These are phyloP conservation scores for Romanogobio albipinnatus DNA, from an alignment of 2,113 vertebrate species.

Conservation along the genomic window DNA sequence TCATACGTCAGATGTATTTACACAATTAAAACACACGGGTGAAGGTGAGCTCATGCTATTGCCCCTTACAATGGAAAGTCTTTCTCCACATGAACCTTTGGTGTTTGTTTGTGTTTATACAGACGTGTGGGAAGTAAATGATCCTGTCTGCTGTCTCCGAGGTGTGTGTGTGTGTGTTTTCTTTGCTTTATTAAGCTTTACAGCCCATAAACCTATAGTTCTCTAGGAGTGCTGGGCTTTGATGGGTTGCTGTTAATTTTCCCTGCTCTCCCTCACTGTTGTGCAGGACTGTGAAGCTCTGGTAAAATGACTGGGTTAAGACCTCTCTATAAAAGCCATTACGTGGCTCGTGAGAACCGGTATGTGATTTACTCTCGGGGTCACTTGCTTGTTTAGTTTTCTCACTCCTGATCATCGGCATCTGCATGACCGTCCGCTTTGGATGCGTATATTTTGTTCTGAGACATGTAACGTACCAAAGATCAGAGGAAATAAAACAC, in stretches of 20 bases:
- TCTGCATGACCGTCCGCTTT: neutral
- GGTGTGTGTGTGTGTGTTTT: conserved; percentile 11
- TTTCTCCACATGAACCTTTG: neutral
- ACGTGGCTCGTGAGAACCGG: neutral
- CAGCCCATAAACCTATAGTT: conserved; percentile 12
- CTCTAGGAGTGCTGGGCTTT: conserved; percentile 12
- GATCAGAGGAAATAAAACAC: conserved; percentile 17
- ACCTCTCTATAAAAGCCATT: conserved; percentile 22
- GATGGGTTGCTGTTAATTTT: conserved; percentile 23
- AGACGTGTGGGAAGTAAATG: conserved; percentile 13
- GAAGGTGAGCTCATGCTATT: neutral
- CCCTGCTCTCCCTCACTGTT: neutral
- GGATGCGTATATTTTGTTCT: neutral
- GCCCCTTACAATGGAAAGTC: neutral
- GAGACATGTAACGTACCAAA: neutral
- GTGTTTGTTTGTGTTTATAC: conserved; percentile 27
- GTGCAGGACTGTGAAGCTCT: neutral
- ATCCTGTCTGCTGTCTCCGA: conserved; percentile 6
- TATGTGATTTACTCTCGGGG: neutral
- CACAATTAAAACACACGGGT: neutral
- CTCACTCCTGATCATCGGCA: neutral
- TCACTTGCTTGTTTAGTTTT: neutral
- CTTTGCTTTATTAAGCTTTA: conserved; percentile 27
- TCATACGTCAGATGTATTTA: conserved; percentile 22
- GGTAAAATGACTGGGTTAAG: neutral